Evolutionary conservation across 2,888 invertebrate genomes (phyloP), one percentile per base, ranked within the genome.

Genomic region (Alitta virens): DNA sequence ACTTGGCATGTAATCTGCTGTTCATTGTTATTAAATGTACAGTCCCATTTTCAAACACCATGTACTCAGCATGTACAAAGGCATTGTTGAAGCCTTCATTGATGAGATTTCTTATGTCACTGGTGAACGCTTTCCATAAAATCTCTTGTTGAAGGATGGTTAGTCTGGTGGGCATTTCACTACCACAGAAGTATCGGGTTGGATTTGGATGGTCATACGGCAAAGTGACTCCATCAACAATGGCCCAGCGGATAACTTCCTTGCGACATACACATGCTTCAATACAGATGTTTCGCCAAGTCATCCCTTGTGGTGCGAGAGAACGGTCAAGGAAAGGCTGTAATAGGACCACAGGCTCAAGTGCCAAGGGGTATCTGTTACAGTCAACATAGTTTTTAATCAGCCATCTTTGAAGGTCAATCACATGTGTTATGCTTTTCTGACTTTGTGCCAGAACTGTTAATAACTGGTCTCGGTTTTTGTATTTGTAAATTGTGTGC

Each of bases 401-500:
- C 24, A 63, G 18, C 51, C 56, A 63, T 23, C 56, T 23, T 21
- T 63, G 63, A 5, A 60, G 40, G 12, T 56, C 60, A 5, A 60
- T 24, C 18, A 63, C 43, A 27, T 63, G 60, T 1, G 1, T 2
- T 0, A 56, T 51, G 25, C 60, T 60, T n/a, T 49, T 26, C 21
- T 43, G 43, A 51, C 60, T 53, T 33, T 40, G 27, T 1, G 12
- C 21, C 9, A 56, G 51, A 2, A 60, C 55, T 24, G 49, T 46
- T 12, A 63, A 26, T 14, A 63, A 60, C 38, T 63, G 60, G 38
- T 63, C 63, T 12, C 63, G 21, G 43, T 63, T 63, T 26, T 56
- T 21, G 33, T 43, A 60, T 9, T 42, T 49, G 52, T 60, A 63
- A 2, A 52, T 43, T 1, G 63, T 55, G 14, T 60, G 60, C 16